Conservation (phyloP, 2,888 invertebrate species). For the Morpho achilles region DNA sequence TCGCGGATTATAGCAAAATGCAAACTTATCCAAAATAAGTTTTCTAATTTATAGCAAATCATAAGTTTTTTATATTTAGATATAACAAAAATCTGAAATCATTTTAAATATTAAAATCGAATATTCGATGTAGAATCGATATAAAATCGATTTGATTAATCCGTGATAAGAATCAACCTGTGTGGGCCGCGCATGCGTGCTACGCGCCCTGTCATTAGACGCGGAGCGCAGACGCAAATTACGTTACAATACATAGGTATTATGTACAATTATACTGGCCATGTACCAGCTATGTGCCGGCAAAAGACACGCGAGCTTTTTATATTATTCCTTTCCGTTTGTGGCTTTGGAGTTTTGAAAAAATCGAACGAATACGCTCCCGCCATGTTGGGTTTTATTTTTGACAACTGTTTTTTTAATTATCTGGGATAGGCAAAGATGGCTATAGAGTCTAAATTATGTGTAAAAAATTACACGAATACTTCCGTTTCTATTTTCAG, state of each 20-base stretch:
- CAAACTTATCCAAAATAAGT: no score
- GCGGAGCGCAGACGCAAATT: conserved; percentile 60
- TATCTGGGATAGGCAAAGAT: neutral
- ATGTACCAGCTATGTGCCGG: conserved; percentile 41
- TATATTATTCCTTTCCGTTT: conserved; percentile 28
- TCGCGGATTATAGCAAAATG: no score
- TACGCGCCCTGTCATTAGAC: conserved; percentile 69
- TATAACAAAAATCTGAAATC: no score
- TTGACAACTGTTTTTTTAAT: conserved; percentile 12
- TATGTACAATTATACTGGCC: conserved; percentile 66
- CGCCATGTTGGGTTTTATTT: conserved; percentile 15
- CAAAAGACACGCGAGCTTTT: conserved; percentile 52
- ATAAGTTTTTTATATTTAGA: no score
- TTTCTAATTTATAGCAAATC: no score
- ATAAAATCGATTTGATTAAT: neutral
- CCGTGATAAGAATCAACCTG: conserved; percentile 24
- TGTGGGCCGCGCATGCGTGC: conserved; percentile 63
- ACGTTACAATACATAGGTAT: conserved; percentile 68
- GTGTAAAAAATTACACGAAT: neutral
- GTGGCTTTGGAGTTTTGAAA: conserved; percentile 17
- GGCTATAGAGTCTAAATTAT: neutral
- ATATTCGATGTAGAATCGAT: no score
- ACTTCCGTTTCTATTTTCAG: no score
- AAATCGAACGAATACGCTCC: conserved; percentile 6
- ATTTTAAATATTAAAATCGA: no score